Evolutionary conservation across 2,797 vertebrate genomes (phyloP).

Genomic region (Sternarchorhynchus goeldii): DNA sequence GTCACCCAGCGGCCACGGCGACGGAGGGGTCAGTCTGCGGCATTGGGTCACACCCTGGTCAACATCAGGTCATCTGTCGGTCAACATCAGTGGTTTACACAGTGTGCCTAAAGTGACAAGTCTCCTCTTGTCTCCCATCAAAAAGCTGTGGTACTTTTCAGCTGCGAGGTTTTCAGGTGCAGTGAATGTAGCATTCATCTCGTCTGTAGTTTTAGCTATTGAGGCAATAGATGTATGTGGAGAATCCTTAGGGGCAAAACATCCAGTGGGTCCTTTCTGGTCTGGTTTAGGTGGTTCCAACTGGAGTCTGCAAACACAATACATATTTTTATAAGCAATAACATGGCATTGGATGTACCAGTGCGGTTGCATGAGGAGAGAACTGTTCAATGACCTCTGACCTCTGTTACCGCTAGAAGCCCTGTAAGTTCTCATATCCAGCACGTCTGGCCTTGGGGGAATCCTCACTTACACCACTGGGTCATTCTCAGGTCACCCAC

Average conservation of each 20-base stretch:
- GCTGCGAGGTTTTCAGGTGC: constrained; percentile 1
- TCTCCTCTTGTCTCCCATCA: constrained; percentile 30
- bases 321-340: neutral
- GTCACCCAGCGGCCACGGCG: constrained; percentile 49
- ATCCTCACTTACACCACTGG: constrained; percentile 27
- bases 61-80: constrained; percentile 58
- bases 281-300: neutral
- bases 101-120: constrained; percentile 38
- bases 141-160: constrained; percentile 26
- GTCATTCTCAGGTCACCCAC: constrained; percentile 48
- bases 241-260: neutral
- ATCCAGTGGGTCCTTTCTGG: neutral
- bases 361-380: neutral
- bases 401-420: neutral
- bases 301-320: neutral
- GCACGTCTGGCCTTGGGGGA: constrained; percentile 18
- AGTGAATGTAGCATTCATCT: constrained; percentile 4
- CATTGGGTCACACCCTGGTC: constrained; percentile 54
- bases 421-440: constrained; percentile 6
- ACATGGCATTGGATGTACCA: neutral
- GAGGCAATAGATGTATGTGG: neutral
- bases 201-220: constrained; percentile 14
- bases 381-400: neutral
- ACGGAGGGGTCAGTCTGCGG: constrained; percentile 57
- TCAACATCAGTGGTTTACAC: constrained; percentile 57